A percentile compares a stretch with the other conserved stretches of the same genome.
phyloP scores from a whole-genome alignment of 2,113 vertebrate genomes.

The Desmodus rotundus region DNA sequence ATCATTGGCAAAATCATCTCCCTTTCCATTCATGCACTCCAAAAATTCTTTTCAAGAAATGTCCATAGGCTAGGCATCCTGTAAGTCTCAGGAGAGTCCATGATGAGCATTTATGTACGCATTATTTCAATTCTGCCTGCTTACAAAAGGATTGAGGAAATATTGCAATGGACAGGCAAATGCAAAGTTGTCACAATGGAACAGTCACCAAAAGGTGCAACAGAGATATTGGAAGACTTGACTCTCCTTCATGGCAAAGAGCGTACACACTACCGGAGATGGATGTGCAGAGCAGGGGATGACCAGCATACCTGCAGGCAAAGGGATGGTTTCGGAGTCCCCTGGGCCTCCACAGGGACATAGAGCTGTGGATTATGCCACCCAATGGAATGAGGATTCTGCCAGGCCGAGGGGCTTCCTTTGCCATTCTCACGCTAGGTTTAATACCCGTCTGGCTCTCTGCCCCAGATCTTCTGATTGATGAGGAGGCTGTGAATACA shows the following conservation, averaged over 20 bases:
- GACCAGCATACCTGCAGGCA: not conserved
- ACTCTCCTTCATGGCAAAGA: not conserved
- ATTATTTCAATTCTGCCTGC: not conserved
- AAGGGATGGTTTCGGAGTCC: not conserved
- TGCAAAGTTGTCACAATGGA: not conserved
- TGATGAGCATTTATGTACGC: not conserved
- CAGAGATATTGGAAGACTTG: not conserved
- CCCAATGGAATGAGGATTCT: not conserved
- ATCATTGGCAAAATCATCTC: not conserved
- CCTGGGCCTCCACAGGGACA: not conserved
- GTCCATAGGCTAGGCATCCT: not conserved
- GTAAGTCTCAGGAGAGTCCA: not conserved
- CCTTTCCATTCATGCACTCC: not conserved
- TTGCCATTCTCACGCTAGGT: constrained; percentile 34
- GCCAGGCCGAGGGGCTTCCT: not conserved
- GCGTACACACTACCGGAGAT: not conserved
- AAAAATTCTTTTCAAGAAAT: not conserved
- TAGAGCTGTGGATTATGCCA: not conserved
- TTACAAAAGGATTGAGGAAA: not conserved
- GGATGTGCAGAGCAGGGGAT: not conserved
- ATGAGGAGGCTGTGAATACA: not conserved
- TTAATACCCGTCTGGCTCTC: constrained; percentile 16
- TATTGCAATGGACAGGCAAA: not conserved
- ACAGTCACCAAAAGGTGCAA: not conserved
- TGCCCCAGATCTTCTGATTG: not conserved